Evolutionary conservation across 2,113 vertebrate species (phyloP).

Genomic region (Hyperopisus bebe): DNA sequence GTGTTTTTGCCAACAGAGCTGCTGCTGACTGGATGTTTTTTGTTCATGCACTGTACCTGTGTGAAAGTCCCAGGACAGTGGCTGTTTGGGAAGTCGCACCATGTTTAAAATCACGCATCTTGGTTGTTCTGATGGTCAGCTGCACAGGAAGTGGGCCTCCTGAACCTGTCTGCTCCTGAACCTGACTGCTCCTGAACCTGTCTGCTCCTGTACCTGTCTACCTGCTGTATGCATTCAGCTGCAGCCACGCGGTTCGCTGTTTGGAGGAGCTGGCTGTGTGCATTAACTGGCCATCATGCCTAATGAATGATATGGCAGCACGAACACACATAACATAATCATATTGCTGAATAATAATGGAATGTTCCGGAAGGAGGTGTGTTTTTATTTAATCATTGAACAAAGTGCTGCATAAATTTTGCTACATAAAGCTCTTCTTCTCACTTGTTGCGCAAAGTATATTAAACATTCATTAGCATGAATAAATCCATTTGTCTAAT

Average conservation of each 20-base stretch:
- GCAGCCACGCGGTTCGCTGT: not conserved
- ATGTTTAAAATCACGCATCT: not conserved
- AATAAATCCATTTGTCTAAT: not conserved
- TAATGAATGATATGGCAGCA: not conserved
- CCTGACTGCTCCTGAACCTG: too few species aligned
- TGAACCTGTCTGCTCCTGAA: not conserved
- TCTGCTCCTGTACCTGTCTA: not conserved
- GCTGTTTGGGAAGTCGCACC: not conserved
- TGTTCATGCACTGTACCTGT: not conserved
- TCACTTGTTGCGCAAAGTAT: not conserved
- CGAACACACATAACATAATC: not conserved
- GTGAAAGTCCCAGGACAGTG: not conserved
- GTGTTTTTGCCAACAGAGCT: not conserved
- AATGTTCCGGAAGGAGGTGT: not conserved
- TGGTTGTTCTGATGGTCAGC: not conserved
- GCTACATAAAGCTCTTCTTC: not conserved
- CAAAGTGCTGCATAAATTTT: not conserved
- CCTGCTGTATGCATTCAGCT: not conserved
- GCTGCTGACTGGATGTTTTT: not conserved
- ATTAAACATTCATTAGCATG: not conserved
- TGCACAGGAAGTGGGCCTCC: not conserved
- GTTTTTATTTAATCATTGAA: not conserved
- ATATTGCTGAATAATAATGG: not conserved
- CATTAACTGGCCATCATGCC: not conserved
- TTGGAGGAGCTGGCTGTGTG: not conserved